Base-by-base conservation (phyloP, 2,888 invertebrate genomes). In the Drosophila formosana region DNA sequence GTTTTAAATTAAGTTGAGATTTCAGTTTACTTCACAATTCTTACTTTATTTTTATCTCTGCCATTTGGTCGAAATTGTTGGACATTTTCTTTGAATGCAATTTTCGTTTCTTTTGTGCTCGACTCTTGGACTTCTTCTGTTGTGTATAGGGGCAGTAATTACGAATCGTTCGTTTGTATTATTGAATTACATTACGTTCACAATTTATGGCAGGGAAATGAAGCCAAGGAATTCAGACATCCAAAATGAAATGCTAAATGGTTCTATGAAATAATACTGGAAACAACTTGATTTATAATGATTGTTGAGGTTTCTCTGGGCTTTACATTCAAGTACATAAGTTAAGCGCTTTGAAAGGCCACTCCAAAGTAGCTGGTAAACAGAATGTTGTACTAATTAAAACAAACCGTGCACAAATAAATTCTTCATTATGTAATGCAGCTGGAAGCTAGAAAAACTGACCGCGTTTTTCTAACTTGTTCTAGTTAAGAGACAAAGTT, bases 1-100 rank as follows among this genome's bases (percentile, higher is more conserved):
- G 37, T 49, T 57, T 79, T 64, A 75, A 78, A 78, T 78, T 64
- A 79, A 72, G 72, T 75, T 66, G 55, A 78, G 72, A 79, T 68
- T 78, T 63, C 61, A 57, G 43, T 26, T 66, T 32, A 39, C 39
- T 52, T 47, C 45, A 23, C 18, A 32, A 6, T 45, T 39, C 11
- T 34, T 50, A 49, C 3, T 34, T 43, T 23, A 5, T 34, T 18
- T 25, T 25, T 41, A n/a, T 37, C 39, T 30, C 34, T 1, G 11
- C 34, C 9, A 11, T 43, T 46, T 26, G 25, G 26, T n/a, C 51
- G 18, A 58, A 58, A 62, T 63, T 69, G 58, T 56, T 65, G n/a
- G 37, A 30, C 41, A 51, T 45, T 63, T 60, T 51, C 74, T 69
- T 62, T 65, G 65, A 55, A 51, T 52, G 47, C 53, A 57, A 64